phyloP scores from a whole-genome alignment of 53 echinoderm and acorn worm species.

The Luidia sarsii region DNA sequence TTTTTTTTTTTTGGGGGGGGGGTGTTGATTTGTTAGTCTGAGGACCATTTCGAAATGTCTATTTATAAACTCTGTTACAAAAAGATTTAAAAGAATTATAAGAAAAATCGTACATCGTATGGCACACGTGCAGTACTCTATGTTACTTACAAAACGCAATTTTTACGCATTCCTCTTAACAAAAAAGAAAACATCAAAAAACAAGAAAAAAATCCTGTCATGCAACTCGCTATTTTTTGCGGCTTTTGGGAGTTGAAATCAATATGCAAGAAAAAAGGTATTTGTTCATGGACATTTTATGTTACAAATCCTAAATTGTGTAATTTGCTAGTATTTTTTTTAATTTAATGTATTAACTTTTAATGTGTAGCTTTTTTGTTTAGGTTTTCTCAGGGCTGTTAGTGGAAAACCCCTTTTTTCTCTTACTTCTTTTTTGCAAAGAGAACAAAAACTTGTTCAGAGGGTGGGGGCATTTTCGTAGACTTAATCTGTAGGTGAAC shows the following conservation, averaged over 20 bases:
- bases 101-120: slow-evolving; percentile 3
- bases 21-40: slow-evolving; percentile 1
- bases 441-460: too few species aligned
- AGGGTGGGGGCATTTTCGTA: background rate
- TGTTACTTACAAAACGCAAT: slow-evolving; percentile 58
- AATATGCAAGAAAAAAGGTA: slow-evolving; percentile 43
- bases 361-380: slow-evolving; percentile 12
- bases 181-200: too few species aligned
- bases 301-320: background rate
- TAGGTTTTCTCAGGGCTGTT: slow-evolving; percentile 51
- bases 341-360: slow-evolving; percentile 12
- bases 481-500: background rate
- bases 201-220: slow-evolving; percentile 27
- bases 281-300: slow-evolving; percentile 35
- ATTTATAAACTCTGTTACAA: background rate
- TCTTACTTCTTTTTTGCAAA: background rate
- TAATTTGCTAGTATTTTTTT: slow-evolving; percentile 10
- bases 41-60: slow-evolving; percentile 32
- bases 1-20: background rate
- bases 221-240: slow-evolving; percentile 42
- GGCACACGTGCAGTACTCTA: slow-evolving; percentile 62
- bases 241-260: slow-evolving; percentile 31
- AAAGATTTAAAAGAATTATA: background rate
- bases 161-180: slow-evolving; percentile 63
- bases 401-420: slow-evolving; percentile 25